Evolutionary conservation across 2,888 invertebrate genomes (phyloP), one percentile per base, ranked within the genome.

Genomic region (Electrophaes corylata): DNA sequence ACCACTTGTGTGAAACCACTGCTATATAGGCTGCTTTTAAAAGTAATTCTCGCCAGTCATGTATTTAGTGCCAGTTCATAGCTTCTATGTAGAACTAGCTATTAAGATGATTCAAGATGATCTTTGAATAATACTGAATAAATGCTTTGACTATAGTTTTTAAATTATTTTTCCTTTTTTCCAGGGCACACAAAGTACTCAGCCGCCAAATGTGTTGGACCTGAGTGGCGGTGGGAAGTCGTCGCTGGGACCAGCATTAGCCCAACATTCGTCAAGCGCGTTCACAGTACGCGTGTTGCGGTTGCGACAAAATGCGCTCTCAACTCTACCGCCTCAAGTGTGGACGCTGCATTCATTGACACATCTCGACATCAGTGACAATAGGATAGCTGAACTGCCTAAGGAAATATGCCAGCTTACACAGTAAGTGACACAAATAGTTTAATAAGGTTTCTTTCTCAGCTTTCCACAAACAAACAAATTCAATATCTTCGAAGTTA

Each of bases 351-450:
- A 86, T n/a, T 88, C 93, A 1, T 84, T 96, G 62, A 93, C 93
- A 35, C 93, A 93, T 57, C 91, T 96, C 54, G 95, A 96, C 78
- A 84, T 96, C 64, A 94, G 95, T 45, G 93, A 95, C 73, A 96
- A 96, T 78, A 92, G 92, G 66, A 92, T 96, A 66, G 81, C 92
- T 51, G 92, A 93, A 60, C 80, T 96, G 56, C 95, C 95, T 0
- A 83, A 92, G 43, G 95, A 94, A 77, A 94, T 96, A 73, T 91
- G 88, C 70, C 92, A 82, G 47, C 78, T 91, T 19, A 77, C 77
- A 41, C 89, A 91, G 91, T 91, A 69, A 87, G 91, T 86, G 45
- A 35, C 26, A 20, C 2, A 10, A n/a, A n/a, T n/a, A n/a, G n/a
- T n/a, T n/a, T n/a, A n/a, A n/a, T n/a, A n/a, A n/a, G n/a, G n/a